Evolutionary conservation across 2,888 invertebrate species (phyloP).

Genomic region (Bellardia pandia): DNA sequence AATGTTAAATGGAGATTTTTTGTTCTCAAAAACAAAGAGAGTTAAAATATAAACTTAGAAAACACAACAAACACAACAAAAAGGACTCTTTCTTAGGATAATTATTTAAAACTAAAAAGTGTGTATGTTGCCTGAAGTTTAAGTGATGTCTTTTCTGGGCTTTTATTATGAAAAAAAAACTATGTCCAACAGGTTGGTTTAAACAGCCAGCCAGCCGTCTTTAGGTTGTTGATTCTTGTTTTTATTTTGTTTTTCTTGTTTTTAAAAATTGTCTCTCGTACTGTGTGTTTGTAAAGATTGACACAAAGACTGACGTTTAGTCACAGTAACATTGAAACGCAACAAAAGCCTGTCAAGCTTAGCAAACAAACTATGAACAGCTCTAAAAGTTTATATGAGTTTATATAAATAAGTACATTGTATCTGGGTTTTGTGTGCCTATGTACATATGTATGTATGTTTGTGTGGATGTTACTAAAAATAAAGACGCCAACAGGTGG

Average conservation of each 20-base stretch:
- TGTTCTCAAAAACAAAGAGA: slow-evolving; percentile 5
- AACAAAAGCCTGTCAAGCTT: slow-evolving; percentile 69
- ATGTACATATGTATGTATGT: slow-evolving; percentile 13
- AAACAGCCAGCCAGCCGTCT: slow-evolving; percentile 57
- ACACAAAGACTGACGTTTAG: slow-evolving; percentile 72
- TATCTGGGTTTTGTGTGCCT: not conserved
- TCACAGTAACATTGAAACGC: slow-evolving; percentile 71
- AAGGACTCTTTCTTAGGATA: slow-evolving; percentile 49
- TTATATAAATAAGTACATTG: not conserved
- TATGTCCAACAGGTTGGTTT: slow-evolving; percentile 68
- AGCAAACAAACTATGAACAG: slow-evolving; percentile 49
- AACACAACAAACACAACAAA: no score
- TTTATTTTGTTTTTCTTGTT: slow-evolving; percentile 9
- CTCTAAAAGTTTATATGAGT: slow-evolving; percentile 19
- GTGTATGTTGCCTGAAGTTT: slow-evolving; percentile 31
- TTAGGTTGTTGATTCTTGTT: slow-evolving; percentile 22
- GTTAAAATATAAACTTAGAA: slow-evolving; percentile 19
- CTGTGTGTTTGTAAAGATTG: slow-evolving; percentile 57
- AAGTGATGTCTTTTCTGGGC: slow-evolving; percentile 28
- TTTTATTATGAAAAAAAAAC: no score
- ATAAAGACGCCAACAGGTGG: slow-evolving; percentile 70
- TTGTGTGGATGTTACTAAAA: slow-evolving; percentile 4
- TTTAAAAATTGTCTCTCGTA: slow-evolving; percentile 54
- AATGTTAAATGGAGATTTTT: slow-evolving; percentile 41
- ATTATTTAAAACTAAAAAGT: not conserved